phyloP scores from a whole-genome alignment of 2,113 vertebrate genomes.

The Heterotis niloticus region DNA sequence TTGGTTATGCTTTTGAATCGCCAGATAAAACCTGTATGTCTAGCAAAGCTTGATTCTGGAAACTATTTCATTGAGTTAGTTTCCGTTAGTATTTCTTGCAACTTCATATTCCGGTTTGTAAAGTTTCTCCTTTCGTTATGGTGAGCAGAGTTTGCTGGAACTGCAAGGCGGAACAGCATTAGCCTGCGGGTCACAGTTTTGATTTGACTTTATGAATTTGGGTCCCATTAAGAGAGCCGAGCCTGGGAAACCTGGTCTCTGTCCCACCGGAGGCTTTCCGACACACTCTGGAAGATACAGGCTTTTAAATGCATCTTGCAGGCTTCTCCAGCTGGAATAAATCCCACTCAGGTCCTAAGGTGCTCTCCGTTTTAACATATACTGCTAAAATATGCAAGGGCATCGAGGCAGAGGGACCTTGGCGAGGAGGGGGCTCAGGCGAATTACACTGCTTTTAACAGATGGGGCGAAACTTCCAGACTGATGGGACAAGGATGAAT shows the following conservation, averaged over 20 bases:
- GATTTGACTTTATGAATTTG: not conserved
- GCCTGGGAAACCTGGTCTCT: not conserved
- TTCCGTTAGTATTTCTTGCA: no score
- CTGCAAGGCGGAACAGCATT: not conserved
- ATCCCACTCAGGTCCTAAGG: constrained; percentile 3
- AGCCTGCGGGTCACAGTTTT: not conserved
- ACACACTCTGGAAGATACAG: not conserved
- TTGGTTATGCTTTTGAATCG: no score
- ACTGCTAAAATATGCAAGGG: constrained; percentile 10
- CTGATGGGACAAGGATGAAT: not conserved
- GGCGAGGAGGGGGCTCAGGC: not conserved
- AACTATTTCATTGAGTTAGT: no score
- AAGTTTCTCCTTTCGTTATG: not conserved
- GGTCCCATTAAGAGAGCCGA: not conserved
- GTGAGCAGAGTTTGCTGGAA: not conserved
- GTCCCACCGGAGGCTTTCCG: not conserved
- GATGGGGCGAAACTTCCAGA: not conserved
- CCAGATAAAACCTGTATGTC: no score
- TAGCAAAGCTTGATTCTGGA: no score
- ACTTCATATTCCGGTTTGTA: no score
- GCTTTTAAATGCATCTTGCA: constrained; percentile 1
- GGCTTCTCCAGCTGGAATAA: constrained; percentile 3
- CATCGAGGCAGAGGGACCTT: not conserved
- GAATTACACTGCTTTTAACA: not conserved
- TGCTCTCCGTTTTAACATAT: not conserved